Evolutionary conservation across 2,888 invertebrate species (phyloP), one percentile per base, ranked within the genome.

Genomic region (Mermis nigrescens): DNA sequence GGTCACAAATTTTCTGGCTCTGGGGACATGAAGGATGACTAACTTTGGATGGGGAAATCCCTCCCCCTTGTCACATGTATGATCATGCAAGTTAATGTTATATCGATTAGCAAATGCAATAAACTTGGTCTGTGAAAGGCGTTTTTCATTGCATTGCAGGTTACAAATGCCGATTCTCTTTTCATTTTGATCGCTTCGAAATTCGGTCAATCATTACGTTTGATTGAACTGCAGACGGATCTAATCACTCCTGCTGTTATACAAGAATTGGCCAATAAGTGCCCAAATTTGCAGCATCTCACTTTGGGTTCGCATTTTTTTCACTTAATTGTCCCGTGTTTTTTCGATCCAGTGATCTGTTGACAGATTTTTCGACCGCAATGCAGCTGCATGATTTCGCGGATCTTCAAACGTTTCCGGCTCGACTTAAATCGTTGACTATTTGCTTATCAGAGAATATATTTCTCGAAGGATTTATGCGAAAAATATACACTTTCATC

Each of bases 301-400:
- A 80, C 95, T 24, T 79, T 99, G 2, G 69, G 69, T 69, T 48
- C 24, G 4, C 19, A 38, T 12, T 38, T 12, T 12, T 38, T 38
- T 38, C 38, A 38, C 38, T 12, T 38, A 38, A 38, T 38, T 19
- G 24, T 7, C 24, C 7, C 7, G 51, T 24, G 12, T 48, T 7
- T 24, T 48, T 7, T 22, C 12, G 15, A 24, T 19, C 7, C 15
- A 48, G 24, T 12, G 15, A 31, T 3, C 31, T 53, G 27, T 31
- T 27, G 26, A 26, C 28, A 63, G 95, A 95, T 72, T 95, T 95
- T 73, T 91, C 94, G 64, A 98, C 94, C 72, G 98, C 98, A 46
- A 92, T 92, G 91, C 94, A 94, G 72, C 80, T 99, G 61, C 95
- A 98, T 76, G 98, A 99, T 73, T 99, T 98, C 79, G 94, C 91